Base-by-base conservation (phyloP, 2,888 invertebrate genomes). In the Drosophila phalerata region DNA sequence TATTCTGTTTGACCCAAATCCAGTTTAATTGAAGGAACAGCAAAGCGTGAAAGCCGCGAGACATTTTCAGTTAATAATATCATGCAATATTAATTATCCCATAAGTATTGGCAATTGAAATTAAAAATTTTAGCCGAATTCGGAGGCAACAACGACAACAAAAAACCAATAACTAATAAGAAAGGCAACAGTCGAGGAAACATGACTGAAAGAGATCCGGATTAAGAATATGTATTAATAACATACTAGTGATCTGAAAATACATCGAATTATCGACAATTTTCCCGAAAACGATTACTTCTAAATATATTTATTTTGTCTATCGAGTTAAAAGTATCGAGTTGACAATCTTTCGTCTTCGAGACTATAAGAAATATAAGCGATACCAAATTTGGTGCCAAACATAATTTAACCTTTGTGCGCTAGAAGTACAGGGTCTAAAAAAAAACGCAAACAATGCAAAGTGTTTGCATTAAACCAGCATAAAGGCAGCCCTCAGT, bases 51-150 rank as follows among this genome's bases (percentile, higher is more conserved):
- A 58, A 57, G 85, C 85, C 84, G 78, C 69, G 49, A 69, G 83
- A 52, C 76, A 60, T 82, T 81, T 77, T 56, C 66, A 64, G 73
- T 87, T 79, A 85, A 82, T 85, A 79, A 85, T 77, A 67, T 70
- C 52, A 81, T 88, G 72, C 58, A 85, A 77, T 81, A 81, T 88
- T 85, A 88, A 85, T 85, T 79, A 88, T 86, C 71, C 77, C 73
- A 80, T 68, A 58, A 53, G 45, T 52, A 76, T 69, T 65, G 45
- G 30, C 45, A 69, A 69, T 66, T 72, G 43, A 63, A 55, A 66
- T 71, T 66, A 37, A 34, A 57, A 62, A 34, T 51, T 52, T 47
- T 56, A 49, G 57, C n/a, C 48, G 40, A 52, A 38, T 37, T 58
- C 60, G 53, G 32, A 47, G 40, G 53, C 28, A 56, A 51, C 61